These are phyloP conservation scores for Tapirus terrestris DNA, from an alignment of 2,113 vertebrate genomes.

Conservation along the genomic window DNA sequence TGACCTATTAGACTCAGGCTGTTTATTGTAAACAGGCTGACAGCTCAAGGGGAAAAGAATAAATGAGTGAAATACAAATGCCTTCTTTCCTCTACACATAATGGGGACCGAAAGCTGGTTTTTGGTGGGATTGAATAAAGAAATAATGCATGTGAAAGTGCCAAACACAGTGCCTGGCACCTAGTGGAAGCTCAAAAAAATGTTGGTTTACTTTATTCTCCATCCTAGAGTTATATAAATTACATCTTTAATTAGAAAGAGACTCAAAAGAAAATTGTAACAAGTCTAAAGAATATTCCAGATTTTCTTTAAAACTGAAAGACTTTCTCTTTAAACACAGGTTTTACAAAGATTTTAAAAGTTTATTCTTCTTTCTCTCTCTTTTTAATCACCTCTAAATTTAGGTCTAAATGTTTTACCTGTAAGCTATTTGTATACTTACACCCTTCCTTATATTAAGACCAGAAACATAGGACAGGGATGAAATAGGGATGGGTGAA, in stretches of 20 bases:
- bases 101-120: neutral
- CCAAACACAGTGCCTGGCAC: neutral
- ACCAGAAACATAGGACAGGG: neutral
- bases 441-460: constrained; percentile 54
- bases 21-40: neutral
- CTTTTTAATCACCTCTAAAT: neutral
- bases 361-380: neutral
- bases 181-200: neutral
- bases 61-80: neutral
- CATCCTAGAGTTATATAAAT: neutral
- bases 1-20: neutral
- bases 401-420: constrained; percentile 52
- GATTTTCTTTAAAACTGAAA: constrained; percentile 46
- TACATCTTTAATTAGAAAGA: constrained; percentile 7
- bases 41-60: neutral
- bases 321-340: neutral
- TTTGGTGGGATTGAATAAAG: neutral
- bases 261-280: neutral
- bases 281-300: constrained; percentile 11
- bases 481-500: constrained; percentile 38
- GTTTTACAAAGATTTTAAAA: neutral
- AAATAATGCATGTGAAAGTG: neutral
- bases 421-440: constrained; percentile 51
- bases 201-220: neutral
- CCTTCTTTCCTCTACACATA: neutral